A percentile compares a stretch with the other conserved stretches of the same genome.
Evolutionary conservation across 2,888 invertebrate genomes (phyloP).

Genomic region (Dicyrtoma fusca): DNA sequence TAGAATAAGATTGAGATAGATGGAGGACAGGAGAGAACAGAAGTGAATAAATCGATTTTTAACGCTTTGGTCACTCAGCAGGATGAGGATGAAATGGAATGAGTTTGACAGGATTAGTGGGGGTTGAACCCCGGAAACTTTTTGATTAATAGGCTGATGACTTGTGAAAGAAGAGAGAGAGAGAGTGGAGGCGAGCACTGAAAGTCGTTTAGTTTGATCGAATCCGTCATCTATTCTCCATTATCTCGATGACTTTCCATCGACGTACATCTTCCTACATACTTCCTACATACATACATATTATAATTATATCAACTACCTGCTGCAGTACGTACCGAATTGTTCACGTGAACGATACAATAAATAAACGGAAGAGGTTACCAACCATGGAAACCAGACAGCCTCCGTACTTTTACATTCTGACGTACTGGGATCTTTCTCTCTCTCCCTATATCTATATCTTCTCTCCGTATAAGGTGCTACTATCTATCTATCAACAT

Average conservation of each 20-base stretch:
- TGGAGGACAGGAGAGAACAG: neutral
- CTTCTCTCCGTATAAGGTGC: too few relatives aligned
- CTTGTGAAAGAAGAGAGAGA: constrained; percentile 54
- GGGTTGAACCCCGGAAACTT: constrained; percentile 51
- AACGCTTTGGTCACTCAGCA: constrained; percentile 44
- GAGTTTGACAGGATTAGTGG: constrained; percentile 56
- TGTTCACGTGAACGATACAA: neutral
- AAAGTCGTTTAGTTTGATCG: constrained; percentile 57
- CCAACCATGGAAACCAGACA: too few relatives aligned
- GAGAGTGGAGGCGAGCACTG: constrained; percentile 45
- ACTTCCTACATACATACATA: too few relatives aligned
- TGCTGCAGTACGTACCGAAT: neutral
- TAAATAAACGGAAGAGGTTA: neutral
- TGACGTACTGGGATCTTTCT: too few relatives aligned
- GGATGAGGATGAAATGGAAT: constrained; percentile 46
- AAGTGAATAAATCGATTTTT: constrained; percentile 42
- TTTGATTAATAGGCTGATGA: constrained; percentile 58
- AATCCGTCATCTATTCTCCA: constrained; percentile 36
- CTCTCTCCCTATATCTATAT: too few relatives aligned
- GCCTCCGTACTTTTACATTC: too few relatives aligned
- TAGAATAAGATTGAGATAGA: neutral
- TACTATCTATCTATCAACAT: too few relatives aligned
- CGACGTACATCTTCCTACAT: too few relatives aligned
- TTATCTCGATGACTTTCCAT: constrained; percentile 7
- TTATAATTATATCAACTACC: too few relatives aligned